A percentile compares a stretch with the other conserved stretches of the same genome.
phyloP scores from a whole-genome alignment of 2,888 invertebrate species.

The Acanthoscelides obtectus region DNA sequence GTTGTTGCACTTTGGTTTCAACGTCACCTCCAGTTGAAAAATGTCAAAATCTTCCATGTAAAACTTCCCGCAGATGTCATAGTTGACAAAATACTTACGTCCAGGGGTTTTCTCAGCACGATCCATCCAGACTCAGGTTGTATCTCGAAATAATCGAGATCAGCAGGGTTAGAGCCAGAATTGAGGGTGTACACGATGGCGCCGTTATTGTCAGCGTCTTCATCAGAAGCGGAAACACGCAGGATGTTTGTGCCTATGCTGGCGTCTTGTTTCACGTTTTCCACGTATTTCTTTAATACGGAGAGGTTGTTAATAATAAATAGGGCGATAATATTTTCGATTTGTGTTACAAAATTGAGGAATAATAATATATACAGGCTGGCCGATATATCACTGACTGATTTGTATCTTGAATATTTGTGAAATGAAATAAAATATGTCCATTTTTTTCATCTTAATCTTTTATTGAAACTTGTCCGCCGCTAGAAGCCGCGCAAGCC shows the following conservation, averaged over 20 bases:
- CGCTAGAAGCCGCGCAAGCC: no score
- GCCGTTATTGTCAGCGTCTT: conserved; percentile 95
- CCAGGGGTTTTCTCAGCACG: conserved; percentile 90
- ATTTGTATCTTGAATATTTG: no score
- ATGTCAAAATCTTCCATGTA: background rate
- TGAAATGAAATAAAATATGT: no score
- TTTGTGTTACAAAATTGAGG: no score
- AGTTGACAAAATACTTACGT: conserved; percentile 71
- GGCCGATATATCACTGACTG: no score
- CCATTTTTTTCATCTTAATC: no score
- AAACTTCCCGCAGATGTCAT: background rate
- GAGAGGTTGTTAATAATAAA: background rate
- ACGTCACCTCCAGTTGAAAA: background rate
- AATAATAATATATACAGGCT: no score
- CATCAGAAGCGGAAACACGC: conserved; percentile 92
- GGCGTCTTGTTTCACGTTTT: conserved; percentile 95
- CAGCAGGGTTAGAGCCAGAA: conserved; percentile 82
- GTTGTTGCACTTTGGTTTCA: background rate
- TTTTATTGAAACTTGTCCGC: no score
- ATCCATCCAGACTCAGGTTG: conserved; percentile 98
- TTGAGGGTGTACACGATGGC: conserved; percentile 89
- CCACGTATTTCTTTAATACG: conserved; percentile 82
- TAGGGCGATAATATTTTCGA: no score
- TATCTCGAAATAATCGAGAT: conserved; percentile 93
- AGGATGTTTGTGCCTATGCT: conserved; percentile 92